These are phyloP conservation scores for Cyclargus thomasi DNA, from an alignment of 1,140 invertebrate species.

Conservation along the genomic window DNA sequence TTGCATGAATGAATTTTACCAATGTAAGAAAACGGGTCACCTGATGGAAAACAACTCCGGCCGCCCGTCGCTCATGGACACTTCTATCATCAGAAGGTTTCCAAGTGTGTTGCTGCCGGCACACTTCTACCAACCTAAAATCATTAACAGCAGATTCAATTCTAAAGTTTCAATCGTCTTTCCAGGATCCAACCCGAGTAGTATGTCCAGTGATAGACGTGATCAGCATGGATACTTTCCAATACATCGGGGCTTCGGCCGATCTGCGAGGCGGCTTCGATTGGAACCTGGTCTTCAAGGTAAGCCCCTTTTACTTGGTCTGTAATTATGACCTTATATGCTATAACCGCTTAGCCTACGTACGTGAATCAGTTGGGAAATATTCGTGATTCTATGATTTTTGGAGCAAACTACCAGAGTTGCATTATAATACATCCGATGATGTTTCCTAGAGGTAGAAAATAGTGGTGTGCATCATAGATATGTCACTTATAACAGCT, in stretches of 20 bases:
- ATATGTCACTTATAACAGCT: not conserved
- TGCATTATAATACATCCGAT: not conserved
- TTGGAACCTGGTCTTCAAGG: slow-evolving; percentile 94
- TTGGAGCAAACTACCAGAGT: not conserved
- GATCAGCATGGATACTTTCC: slow-evolving; percentile 98
- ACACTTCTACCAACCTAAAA: too few species aligned
- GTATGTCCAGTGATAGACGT: slow-evolving; percentile 98
- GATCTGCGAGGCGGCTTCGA: slow-evolving; percentile 96
- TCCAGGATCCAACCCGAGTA: slow-evolving; percentile 88
- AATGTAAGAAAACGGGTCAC: too few species aligned
- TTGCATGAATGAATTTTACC: too few species aligned
- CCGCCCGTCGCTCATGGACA: too few species aligned
- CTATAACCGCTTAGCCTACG: not conserved
- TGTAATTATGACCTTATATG: not conserved
- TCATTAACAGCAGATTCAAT: not conserved
- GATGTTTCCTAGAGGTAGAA: too few species aligned
- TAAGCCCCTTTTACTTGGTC: slow-evolving; percentile 31
- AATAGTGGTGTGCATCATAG: not conserved
- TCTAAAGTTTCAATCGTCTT: slow-evolving; percentile 14
- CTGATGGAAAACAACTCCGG: too few species aligned
- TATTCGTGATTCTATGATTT: not conserved
- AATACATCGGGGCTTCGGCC: slow-evolving; percentile 95
- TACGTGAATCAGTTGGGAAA: not conserved
- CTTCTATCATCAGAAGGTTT: too few species aligned
- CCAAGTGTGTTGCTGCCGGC: too few species aligned